These are phyloP conservation scores for Dryobota labecula DNA, from an alignment of 2,888 invertebrate species.

Conservation along the genomic window DNA sequence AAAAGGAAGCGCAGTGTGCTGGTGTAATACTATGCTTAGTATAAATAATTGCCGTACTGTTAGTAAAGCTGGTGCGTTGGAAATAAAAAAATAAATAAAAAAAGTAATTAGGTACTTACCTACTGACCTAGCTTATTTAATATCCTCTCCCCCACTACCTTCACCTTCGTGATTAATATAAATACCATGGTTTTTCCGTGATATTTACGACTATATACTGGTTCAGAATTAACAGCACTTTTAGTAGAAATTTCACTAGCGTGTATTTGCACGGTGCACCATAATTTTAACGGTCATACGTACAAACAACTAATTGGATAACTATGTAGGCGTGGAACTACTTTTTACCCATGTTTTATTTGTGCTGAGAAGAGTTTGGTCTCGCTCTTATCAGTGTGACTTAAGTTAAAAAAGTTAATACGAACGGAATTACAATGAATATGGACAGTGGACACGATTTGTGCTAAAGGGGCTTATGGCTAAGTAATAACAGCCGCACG, in stretches of 20 bases:
- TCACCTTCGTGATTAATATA: constrained; percentile 8
- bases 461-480: too few relatives aligned
- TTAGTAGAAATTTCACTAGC: constrained; percentile 53
- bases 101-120: constrained; percentile 10
- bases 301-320: background rate
- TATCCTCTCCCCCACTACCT: background rate
- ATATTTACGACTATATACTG: constrained; percentile 28
- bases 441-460: background rate
- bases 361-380: background rate
- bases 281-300: constrained; percentile 5
- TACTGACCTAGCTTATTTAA: constrained; percentile 22
- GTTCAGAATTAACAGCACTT: constrained; percentile 51
- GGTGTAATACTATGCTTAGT: too few relatives aligned
- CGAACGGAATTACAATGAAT: background rate
- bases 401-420: background rate
- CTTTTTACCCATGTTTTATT: background rate
- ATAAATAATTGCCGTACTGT: too few relatives aligned
- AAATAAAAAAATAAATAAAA: too few relatives aligned
- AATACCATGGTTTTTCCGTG: background rate
- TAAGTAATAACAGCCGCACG: too few relatives aligned
- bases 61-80: too few relatives aligned
- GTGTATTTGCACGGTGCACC: constrained; percentile 26
- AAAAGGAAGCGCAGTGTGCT: too few relatives aligned
- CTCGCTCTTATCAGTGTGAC: background rate
- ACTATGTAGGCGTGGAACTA: background rate